Evolutionary conservation across 2,888 invertebrate species (phyloP).

Genomic region (Scaeva pyrastri): DNA sequence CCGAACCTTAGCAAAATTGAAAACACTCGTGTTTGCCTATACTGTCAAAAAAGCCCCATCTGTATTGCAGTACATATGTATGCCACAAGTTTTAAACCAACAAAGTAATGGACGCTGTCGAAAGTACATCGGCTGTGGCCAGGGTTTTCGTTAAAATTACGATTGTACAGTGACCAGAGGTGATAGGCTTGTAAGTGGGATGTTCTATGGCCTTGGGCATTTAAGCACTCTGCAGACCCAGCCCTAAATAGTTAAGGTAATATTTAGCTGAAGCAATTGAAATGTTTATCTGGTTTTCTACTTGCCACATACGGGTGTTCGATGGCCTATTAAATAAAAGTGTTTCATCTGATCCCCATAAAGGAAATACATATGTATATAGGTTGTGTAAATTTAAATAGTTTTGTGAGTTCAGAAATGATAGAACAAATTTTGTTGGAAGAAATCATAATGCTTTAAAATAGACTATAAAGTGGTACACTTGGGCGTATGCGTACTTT

Average conservation of each 20-base stretch:
- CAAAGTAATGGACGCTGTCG: slow-evolving; percentile 16
- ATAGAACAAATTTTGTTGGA: not conserved
- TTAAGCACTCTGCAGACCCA: slow-evolving; percentile 22
- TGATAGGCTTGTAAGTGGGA: slow-evolving; percentile 22
- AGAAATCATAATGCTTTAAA: no score
- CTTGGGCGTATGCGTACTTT: no score
- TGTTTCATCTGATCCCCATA: not conserved
- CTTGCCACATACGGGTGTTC: not conserved
- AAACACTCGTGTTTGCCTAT: slow-evolving; percentile 35
- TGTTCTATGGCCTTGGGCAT: slow-evolving; percentile 13
- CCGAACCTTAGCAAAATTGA: slow-evolving; percentile 57
- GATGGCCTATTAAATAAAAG: not conserved
- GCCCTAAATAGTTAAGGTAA: slow-evolving; percentile 44
- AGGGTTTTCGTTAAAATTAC: slow-evolving; percentile 33
- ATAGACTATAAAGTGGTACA: no score
- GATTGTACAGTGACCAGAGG: slow-evolving; percentile 27
- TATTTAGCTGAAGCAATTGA: slow-evolving; percentile 54
- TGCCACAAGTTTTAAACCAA: slow-evolving; percentile 2
- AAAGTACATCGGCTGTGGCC: slow-evolving; percentile 24
- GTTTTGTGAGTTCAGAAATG: not conserved
- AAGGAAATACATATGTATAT: not conserved
- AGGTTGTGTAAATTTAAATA: not conserved
- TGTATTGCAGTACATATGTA: slow-evolving; percentile 18
- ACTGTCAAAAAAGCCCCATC: slow-evolving; percentile 28
- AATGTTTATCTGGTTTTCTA: slow-evolving; percentile 49